A percentile compares a stretch with the other conserved stretches of the same genome.
These are phyloP conservation scores for Scomberomorus guttatus DNA, from an alignment of 2,797 vertebrate species.

Conservation along the genomic window DNA sequence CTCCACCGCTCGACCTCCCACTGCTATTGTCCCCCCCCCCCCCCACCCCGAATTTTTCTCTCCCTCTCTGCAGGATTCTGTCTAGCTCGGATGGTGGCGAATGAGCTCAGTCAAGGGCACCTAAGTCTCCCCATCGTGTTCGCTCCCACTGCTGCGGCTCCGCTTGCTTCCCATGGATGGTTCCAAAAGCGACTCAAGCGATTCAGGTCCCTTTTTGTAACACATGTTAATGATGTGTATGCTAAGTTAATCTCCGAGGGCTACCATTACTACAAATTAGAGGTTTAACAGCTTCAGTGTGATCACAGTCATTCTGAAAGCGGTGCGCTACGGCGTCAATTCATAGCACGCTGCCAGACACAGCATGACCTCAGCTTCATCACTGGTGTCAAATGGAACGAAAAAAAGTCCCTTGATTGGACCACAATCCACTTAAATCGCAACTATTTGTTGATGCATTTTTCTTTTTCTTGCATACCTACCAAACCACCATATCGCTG, in stretches of 20 bases:
- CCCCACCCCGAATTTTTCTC: too few relatives aligned
- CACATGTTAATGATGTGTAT: conserved; percentile 30
- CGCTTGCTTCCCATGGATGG: neutral
- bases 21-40: conserved; percentile 36
- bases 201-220: conserved; percentile 13
- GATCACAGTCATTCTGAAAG: conserved; percentile 3
- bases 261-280: conserved; percentile 30
- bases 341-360: neutral
- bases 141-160: conserved; percentile 32
- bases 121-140: conserved; percentile 10
- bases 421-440: neutral
- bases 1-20: conserved; percentile 17
- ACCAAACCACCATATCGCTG: neutral
- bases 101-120: conserved; percentile 46
- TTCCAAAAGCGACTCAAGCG: conserved; percentile 18
- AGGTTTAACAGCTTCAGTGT: conserved; percentile 19
- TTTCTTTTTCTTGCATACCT: too few relatives aligned
- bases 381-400: conserved; percentile 2
- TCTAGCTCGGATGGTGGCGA: conserved; percentile 23
- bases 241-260: conserved; percentile 30
- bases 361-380: neutral
- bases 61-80: conserved; percentile 29
- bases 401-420: conserved; percentile 12
- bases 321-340: neutral
- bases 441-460: neutral